phyloP scores from a whole-genome alignment of 1,140 invertebrate species.

The Neodiprion lecontei region DNA sequence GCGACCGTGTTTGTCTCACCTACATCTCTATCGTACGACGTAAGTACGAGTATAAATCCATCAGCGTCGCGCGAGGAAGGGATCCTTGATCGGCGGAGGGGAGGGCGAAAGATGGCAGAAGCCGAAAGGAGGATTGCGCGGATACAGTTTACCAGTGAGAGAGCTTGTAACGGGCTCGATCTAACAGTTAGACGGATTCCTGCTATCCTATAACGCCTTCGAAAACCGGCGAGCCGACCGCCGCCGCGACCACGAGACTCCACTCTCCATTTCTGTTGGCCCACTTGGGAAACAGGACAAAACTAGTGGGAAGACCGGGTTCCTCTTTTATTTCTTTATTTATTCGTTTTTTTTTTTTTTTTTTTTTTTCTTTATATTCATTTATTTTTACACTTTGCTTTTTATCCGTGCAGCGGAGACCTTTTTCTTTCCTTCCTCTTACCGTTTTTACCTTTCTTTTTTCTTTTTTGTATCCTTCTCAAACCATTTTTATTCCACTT shows the following conservation, averaged over 20 bases:
- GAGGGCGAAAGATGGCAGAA: background rate
- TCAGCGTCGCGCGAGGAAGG: too few species aligned
- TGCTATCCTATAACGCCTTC: background rate
- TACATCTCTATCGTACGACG: too few species aligned
- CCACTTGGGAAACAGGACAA: constrained; percentile 25
- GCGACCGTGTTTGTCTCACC: too few species aligned
- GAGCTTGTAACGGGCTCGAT: constrained; percentile 1
- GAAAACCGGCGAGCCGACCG: background rate
- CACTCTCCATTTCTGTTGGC: constrained; percentile 36
- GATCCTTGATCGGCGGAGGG: background rate
- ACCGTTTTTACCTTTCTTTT: background rate
- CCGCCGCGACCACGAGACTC: constrained; percentile 22
- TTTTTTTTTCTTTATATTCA: background rate
- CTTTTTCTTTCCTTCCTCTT: background rate
- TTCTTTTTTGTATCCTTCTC: too few species aligned
- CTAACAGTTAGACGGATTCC: constrained; percentile 4
- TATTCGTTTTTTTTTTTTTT: background rate
- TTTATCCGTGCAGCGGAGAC: too few species aligned
- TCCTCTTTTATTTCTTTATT: background rate
- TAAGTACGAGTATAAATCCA: too few species aligned
- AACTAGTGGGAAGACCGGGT: background rate
- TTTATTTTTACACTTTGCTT: background rate
- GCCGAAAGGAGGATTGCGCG: constrained; percentile 4
- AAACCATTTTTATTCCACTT: too few species aligned
- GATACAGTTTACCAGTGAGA: constrained; percentile 1